These are phyloP conservation scores for Monodelphis domestica DNA, from an alignment of 2,797 vertebrate genomes.

Conservation along the genomic window DNA sequence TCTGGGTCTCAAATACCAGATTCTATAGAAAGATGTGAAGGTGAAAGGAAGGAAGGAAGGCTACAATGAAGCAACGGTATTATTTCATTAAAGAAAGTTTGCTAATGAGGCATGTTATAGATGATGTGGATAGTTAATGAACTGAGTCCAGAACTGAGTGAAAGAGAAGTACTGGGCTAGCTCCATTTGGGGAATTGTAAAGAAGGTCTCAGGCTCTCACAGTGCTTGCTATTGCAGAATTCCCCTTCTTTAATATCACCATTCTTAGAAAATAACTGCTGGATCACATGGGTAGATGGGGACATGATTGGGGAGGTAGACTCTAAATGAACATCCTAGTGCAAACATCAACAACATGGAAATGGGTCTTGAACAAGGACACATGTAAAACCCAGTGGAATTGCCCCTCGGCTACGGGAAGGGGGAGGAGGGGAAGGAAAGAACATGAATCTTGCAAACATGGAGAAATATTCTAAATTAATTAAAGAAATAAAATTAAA, in stretches of 20 bases:
- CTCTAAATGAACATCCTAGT: too few species aligned
- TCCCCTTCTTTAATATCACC: not conserved
- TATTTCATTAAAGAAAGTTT: not conserved
- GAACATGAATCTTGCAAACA: too few species aligned
- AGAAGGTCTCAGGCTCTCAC: not conserved
- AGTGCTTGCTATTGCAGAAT: not conserved
- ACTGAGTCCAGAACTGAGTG: not conserved
- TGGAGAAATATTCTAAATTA: too few species aligned
- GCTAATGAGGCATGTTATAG: not conserved
- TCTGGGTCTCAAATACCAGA: slow-evolving; percentile 10
- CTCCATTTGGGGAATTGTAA: not conserved
- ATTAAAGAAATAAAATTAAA: too few species aligned
- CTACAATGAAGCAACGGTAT: not conserved
- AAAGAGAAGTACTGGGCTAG: not conserved
- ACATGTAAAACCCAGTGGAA: too few species aligned
- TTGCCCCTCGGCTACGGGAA: too few species aligned
- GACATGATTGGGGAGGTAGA: too few species aligned
- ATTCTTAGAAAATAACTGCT: too few species aligned
- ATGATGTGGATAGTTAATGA: not conserved
- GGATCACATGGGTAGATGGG: too few species aligned
- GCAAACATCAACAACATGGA: too few species aligned
- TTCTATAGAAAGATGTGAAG: slow-evolving; percentile 31
- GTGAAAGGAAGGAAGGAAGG: not conserved
- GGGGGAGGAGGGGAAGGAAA: too few species aligned
- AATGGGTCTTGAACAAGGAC: too few species aligned